Evolutionary conservation across 1,140 invertebrate genomes (phyloP).

Genomic region (Ceratina japonica): DNA sequence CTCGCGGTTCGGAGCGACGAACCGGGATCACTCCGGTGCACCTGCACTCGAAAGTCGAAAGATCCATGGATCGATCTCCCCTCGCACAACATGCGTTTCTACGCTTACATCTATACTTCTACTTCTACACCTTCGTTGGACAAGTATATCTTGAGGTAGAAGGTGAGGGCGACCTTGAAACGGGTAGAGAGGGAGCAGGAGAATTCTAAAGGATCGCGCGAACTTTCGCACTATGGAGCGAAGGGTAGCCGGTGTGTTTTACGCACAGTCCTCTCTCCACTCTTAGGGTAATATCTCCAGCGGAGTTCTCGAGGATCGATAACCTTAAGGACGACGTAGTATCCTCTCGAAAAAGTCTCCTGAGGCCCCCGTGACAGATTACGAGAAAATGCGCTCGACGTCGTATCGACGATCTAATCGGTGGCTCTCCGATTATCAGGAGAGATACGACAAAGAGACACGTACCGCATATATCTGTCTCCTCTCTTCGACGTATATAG

Average conservation of each 20-base stretch:
- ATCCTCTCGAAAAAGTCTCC: constrained; percentile 17
- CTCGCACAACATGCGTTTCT: neutral
- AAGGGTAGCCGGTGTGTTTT: constrained; percentile 23
- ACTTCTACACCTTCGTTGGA: neutral
- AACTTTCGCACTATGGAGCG: constrained; percentile 21
- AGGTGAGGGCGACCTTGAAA: constrained; percentile 32
- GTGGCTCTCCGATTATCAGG: too few relatives aligned
- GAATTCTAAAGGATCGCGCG: constrained; percentile 19
- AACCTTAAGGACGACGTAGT: constrained; percentile 59
- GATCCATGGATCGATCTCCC: neutral
- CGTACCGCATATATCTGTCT: too few relatives aligned
- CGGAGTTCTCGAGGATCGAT: constrained; percentile 50
- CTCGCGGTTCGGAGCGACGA: neutral
- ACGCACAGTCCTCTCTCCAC: constrained; percentile 25
- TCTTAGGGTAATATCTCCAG: neutral
- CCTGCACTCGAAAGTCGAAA: neutral
- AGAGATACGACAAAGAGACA: too few relatives aligned
- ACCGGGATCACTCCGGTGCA: neutral
- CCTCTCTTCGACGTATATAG: neutral
- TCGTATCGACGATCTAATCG: neutral
- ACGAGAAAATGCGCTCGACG: neutral
- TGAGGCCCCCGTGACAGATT: constrained; percentile 37
- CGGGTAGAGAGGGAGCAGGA: neutral
- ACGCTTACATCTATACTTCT: neutral
- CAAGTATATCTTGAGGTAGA: neutral